Evolutionary conservation across 2,113 vertebrate genomes (phyloP).

Genomic region (Anthoscopus minutus): DNA sequence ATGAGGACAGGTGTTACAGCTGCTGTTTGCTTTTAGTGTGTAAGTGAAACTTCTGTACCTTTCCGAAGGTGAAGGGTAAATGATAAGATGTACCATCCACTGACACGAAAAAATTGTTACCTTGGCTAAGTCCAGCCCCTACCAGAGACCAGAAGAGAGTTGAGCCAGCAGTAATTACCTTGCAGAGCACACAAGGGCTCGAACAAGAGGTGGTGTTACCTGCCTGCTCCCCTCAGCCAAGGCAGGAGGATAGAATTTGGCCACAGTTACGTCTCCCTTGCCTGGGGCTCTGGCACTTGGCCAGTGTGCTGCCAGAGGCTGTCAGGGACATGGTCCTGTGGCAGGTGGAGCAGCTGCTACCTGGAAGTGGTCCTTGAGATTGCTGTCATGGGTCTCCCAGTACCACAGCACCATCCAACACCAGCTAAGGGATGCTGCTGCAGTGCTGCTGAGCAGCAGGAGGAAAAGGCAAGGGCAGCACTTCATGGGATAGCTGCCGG

Average conservation of each 20-base stretch:
- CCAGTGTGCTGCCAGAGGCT: neutral
- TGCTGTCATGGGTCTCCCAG: fast-evolving
- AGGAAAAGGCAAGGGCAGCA: neutral
- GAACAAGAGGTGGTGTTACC: neutral
- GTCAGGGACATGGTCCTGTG: neutral
- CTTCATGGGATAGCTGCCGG: neutral
- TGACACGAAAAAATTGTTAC: neutral
- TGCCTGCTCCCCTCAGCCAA: neutral
- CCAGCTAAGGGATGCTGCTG: neutral
- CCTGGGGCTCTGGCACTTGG: fast-evolving
- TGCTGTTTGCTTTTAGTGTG: neutral
- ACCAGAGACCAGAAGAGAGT: neutral
- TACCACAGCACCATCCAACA: neutral
- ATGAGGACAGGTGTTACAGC: neutral
- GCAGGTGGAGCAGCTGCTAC: neutral
- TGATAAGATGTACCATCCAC: neutral
- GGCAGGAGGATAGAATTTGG: neutral
- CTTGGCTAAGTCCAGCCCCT: neutral
- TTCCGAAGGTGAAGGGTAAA: neutral
- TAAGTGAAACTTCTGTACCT: neutral
- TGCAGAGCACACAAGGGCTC: neutral
- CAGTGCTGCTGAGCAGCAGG: neutral
- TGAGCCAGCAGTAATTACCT: neutral
- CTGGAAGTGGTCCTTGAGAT: neutral
- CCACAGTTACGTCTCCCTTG: neutral